Percentiles rank a stretch among this genome's conserved stretches.
These are phyloP conservation scores for Petrolisthes manimaculis DNA, from an alignment of 2,888 invertebrate genomes.

Conservation along the genomic window DNA sequence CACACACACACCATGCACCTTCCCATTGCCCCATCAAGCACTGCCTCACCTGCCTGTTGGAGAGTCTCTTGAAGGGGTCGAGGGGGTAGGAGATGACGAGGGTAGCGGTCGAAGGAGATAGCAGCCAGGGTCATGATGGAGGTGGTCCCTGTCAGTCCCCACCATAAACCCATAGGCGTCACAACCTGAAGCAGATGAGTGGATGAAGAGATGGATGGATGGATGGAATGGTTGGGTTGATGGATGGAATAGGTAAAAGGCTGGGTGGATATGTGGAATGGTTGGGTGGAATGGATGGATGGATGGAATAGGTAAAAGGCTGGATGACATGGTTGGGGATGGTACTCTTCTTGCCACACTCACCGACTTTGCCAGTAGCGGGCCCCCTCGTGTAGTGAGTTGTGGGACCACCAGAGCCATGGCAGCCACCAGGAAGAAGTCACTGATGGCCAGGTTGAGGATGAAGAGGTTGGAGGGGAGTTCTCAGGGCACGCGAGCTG, in stretches of 20 bases:
- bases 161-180: slow-evolving; percentile 83
- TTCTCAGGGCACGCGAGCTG: slow-evolving; percentile 80
- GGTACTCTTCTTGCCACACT: slow-evolving; percentile 65
- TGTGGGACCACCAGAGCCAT: slow-evolving; percentile 82
- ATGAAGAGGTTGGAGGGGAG: slow-evolving; percentile 82
- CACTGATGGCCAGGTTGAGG: slow-evolving; percentile 82
- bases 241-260: background rate
- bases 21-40: background rate
- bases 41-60: slow-evolving; percentile 67
- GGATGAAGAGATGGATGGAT: background rate
- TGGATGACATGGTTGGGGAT: slow-evolving; percentile 1
- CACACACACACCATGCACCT: background rate
- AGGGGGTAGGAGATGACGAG: slow-evolving; percentile 85
- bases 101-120: slow-evolving; percentile 85
- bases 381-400: slow-evolving; percentile 81
- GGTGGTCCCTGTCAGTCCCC: slow-evolving; percentile 83
- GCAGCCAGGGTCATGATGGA: slow-evolving; percentile 85
- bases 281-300: slow-evolving; percentile 3
- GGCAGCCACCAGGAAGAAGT: slow-evolving; percentile 80
- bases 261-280: background rate
- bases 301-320: background rate
- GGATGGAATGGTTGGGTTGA: background rate
- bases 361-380: slow-evolving; percentile 80
- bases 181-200: slow-evolving; percentile 76
- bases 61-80: slow-evolving; percentile 77